Conservation (phyloP, 1,140 invertebrate genomes). For the Hestina assimilis region DNA sequence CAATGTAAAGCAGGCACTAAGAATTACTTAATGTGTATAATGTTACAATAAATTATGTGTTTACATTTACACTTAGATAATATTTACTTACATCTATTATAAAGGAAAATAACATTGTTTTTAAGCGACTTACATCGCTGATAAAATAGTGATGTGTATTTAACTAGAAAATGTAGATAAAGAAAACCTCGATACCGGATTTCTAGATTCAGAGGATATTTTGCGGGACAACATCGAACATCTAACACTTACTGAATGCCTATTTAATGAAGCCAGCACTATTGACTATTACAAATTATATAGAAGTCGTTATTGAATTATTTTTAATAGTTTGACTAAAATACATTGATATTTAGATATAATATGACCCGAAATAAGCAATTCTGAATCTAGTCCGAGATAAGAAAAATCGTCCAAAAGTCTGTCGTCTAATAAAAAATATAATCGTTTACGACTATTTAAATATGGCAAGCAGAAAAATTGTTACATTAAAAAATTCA, state of each 20-base stretch:
- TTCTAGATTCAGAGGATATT: slow-evolving; percentile 45
- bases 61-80: slow-evolving; percentile 65
- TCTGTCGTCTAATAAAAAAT: slow-evolving; percentile 25
- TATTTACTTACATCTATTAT: slow-evolving; percentile 64
- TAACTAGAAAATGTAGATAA: slow-evolving; percentile 46
- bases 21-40: slow-evolving; percentile 70
- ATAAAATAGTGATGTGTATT: slow-evolving; percentile 57
- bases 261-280: slow-evolving; percentile 22
- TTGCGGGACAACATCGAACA: slow-evolving; percentile 11
- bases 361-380: slow-evolving; percentile 20
- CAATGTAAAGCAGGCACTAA: slow-evolving; percentile 74
- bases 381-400: slow-evolving; percentile 36
- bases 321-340: slow-evolving; percentile 15
- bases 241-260: slow-evolving; percentile 20
- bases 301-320: slow-evolving; percentile 13
- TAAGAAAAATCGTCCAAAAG: slow-evolving; percentile 25
- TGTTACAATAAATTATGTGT: slow-evolving; percentile 75
- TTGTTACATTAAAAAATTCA: slow-evolving; percentile 62
- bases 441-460: slow-evolving; percentile 46
- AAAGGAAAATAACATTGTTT: slow-evolving; percentile 62
- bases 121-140: slow-evolving; percentile 38
- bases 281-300: slow-evolving; percentile 13
- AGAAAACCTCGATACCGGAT: slow-evolving; percentile 23
- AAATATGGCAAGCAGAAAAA: slow-evolving; percentile 72
- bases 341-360: slow-evolving; percentile 31